Evolutionary conservation across 2,888 invertebrate genomes (phyloP).

Genomic region (Noctua pronuba): DNA sequence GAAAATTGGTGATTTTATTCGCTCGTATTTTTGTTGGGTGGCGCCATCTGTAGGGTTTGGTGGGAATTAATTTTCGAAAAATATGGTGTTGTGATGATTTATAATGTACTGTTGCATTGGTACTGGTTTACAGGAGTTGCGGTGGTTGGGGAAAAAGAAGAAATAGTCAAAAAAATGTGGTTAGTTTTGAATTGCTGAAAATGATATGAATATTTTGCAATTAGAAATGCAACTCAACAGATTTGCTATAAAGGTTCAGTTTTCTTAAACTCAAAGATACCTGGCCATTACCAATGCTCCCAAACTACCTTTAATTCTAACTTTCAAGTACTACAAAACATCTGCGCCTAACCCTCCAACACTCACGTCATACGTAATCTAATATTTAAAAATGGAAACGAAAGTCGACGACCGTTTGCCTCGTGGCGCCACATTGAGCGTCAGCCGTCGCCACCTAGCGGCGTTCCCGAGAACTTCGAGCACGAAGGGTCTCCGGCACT

Average conservation of each 20-base stretch:
- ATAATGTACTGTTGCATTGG: not conserved
- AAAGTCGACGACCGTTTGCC: conserved; percentile 31
- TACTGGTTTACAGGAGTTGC: not conserved
- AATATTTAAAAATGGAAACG: conserved; percentile 49
- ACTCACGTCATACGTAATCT: conserved; percentile 19
- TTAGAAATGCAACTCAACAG: not conserved
- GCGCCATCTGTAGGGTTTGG: conserved; percentile 47
- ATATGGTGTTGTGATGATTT: conserved; percentile 21
- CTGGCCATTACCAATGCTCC: not conserved
- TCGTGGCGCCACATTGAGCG: conserved; percentile 39
- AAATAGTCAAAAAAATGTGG: not conserved
- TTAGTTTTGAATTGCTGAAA: not conserved
- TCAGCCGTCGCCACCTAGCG: conserved; percentile 81
- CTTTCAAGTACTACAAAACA: not conserved
- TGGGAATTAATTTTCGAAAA: conserved; percentile 22
- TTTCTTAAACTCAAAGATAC: not conserved
- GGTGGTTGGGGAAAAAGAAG: not conserved
- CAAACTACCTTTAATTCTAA: not conserved
- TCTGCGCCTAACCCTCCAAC: not conserved
- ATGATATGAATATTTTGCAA: not conserved
- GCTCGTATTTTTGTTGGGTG: conserved; percentile 37
- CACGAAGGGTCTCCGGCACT: conserved; percentile 80
- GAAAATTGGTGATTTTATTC: conserved; percentile 57
- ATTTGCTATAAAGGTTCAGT: not conserved
- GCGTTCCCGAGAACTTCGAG: conserved; percentile 72